Percentiles rank a stretch among this genome's conserved stretches.
Conservation (phyloP, 2,113 vertebrate genomes). For the Motacilla alba region DNA sequence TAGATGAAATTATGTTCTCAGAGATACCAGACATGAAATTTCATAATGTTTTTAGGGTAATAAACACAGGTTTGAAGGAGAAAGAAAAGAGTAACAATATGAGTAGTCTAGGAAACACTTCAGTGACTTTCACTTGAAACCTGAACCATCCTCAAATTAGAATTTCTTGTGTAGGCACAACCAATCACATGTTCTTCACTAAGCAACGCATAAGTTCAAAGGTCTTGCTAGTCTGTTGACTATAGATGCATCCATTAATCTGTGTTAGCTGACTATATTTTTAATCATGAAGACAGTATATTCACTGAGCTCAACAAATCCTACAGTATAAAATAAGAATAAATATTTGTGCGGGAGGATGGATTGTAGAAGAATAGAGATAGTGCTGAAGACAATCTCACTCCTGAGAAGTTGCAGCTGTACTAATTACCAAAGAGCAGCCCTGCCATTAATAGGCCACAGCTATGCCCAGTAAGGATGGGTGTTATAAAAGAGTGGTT, state of each 20-base stretch:
- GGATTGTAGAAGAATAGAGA: too few species aligned
- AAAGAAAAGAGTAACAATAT: background rate
- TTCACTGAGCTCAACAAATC: background rate
- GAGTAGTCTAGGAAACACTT: background rate
- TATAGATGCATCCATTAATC: background rate
- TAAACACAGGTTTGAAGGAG: background rate
- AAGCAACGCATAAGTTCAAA: background rate
- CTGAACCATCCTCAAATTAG: background rate
- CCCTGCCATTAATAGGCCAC: too few species aligned
- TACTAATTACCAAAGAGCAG: too few species aligned
- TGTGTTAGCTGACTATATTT: background rate
- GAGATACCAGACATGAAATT: background rate
- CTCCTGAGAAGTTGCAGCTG: too few species aligned
- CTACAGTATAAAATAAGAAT: background rate
- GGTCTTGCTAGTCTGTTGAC: background rate
- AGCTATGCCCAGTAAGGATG: too few species aligned
- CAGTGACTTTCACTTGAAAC: background rate
- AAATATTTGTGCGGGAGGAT: background rate
- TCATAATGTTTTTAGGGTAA: background rate
- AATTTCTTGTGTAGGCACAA: background rate
- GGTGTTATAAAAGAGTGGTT: too few species aligned
- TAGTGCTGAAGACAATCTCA: too few species aligned
- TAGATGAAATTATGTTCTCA: background rate
- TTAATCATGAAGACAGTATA: background rate
- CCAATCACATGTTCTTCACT: background rate